Conservation (phyloP, 2,888 invertebrate species). For the Conistra vaccinii region DNA sequence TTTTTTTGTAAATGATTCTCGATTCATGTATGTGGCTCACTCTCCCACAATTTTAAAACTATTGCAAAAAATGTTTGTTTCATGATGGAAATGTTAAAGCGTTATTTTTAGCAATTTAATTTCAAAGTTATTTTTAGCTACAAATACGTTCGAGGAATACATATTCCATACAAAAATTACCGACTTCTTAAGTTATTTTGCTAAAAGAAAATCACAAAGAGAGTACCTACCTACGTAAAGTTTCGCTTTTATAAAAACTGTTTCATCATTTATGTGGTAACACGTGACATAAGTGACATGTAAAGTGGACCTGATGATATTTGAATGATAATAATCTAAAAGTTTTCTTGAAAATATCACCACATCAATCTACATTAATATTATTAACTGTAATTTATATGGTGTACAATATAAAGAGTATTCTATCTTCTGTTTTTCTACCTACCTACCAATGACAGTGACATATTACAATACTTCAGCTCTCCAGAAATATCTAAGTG, state of each 20-base stretch:
- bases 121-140: not conserved
- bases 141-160: not conserved
- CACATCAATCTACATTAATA: too few species aligned
- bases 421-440: not conserved
- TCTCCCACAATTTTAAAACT: not conserved
- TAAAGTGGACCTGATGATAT: not conserved
- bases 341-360: not conserved
- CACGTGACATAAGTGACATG: not conserved
- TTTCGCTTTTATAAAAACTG: not conserved
- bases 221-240: not conserved
- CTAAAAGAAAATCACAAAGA: not conserved
- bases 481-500: not conserved
- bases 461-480: not conserved
- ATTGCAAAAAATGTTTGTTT: not conserved
- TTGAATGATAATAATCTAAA: not conserved
- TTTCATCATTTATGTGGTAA: not conserved
- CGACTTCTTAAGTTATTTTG: not conserved
- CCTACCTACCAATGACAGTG: too few species aligned
- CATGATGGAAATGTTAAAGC: not conserved
- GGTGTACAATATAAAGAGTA: not conserved
- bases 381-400: not conserved
- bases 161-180: not conserved
- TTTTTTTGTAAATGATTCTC: not conserved
- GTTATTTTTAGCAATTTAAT: not conserved
- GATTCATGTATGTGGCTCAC: not conserved